Evolutionary conservation across 37 sponge, comb jelly and placozoan species (phyloP), one percentile per base, ranked within the genome.

Genomic region (Geodia barretti): DNA sequence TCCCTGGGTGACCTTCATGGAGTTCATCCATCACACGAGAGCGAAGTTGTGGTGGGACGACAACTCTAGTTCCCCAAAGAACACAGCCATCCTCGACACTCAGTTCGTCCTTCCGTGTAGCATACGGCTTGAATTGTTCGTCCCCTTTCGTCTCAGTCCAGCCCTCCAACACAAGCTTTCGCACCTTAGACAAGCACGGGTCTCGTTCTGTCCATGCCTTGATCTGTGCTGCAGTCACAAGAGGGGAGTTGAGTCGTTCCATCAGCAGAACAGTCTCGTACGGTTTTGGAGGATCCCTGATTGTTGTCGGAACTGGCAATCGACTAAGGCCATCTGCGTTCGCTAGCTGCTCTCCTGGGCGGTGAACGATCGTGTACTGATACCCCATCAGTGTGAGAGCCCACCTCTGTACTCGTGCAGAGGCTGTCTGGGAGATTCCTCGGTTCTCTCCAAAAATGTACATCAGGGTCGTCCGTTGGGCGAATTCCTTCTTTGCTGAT

Each of bases 301-400:
- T 41, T 23, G 42, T 64, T 20, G 34, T 23, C 4, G 69, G 79
- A 23, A 79, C 24, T 1, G 79, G 79, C 47, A 79, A 35, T 29
- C 79, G 4, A 79, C 68, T 79, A 4, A 79, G 9, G 20, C 43
- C 79, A 64, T 65, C 79, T 26, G 79, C 66, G 19, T 79, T 66
- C 25, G 41, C 41, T 40, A 67, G 79, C 39, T 79, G 31, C 9
- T 5, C 21, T 3, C 68, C 66, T 31, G 67, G 21, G 35, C 79
- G 30, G 47, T 26, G 32, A 14, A 66, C 64, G 17, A 79, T 79
- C 1, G 42, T 3, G 47, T 79, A 79, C 68, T 79, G 68, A n/a
- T 79, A 79, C 14, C 41, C 3, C 37, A 47, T n/a, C 35, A 77
- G 58, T 24, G 28, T 25, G 1, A 21, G 41, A 41, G 76, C 76